A percentile compares a stretch with the other conserved stretches of the same genome.
Evolutionary conservation across 2,888 invertebrate species (phyloP).

Genomic region (Acrocyrtus sp.): DNA sequence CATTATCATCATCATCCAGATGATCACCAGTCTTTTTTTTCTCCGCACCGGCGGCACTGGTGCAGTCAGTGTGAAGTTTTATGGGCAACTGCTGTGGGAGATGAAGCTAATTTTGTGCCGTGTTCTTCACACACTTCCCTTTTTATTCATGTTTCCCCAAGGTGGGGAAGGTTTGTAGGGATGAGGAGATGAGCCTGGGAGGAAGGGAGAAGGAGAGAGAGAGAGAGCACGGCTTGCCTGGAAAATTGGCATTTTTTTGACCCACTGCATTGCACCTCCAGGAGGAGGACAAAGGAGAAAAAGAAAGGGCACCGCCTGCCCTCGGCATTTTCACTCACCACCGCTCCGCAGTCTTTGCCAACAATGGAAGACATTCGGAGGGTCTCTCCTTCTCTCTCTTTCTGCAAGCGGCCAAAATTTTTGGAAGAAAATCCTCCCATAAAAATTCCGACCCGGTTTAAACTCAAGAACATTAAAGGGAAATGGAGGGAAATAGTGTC

Average conservation of each 20-base stretch:
- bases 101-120: slow-evolving; percentile 48
- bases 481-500: no score
- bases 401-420: no score
- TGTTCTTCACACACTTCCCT: slow-evolving; percentile 49
- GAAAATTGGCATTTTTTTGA: slow-evolving; percentile 51
- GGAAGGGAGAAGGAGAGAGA: slow-evolving; percentile 8
- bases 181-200: no score
- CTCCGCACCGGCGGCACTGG: neutral
- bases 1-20: no score
- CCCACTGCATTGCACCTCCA: slow-evolving; percentile 53
- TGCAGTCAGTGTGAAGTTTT: slow-evolving; percentile 49
- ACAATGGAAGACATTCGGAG: no score
- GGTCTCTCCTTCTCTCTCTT: no score
- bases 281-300: no score
- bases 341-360: no score
- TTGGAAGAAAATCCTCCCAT: slow-evolving; percentile 24
- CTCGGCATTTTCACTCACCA: no score
- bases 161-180: no score
- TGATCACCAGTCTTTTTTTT: no score
- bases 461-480: slow-evolving; percentile 37
- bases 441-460: slow-evolving; percentile 40
- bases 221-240: slow-evolving; percentile 4
- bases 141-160: slow-evolving; percentile 52
- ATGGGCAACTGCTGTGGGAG: slow-evolving; percentile 48
- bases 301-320: no score